Evolutionary conservation across 2,888 invertebrate genomes (phyloP), one percentile per base, ranked within the genome.

Genomic region (Empis stercorea): DNA sequence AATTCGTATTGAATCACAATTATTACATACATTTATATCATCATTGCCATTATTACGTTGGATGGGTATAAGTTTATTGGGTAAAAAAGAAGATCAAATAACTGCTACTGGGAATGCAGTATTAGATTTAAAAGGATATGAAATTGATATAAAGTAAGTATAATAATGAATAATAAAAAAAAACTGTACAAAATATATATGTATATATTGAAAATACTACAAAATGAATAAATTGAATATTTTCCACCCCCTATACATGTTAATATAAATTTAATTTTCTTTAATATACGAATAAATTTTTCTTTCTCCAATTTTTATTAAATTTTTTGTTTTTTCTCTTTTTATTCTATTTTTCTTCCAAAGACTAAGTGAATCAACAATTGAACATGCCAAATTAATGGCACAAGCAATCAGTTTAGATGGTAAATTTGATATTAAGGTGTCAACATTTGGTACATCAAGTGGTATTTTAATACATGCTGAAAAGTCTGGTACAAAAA

Each of bases 101-200:
- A 54, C 57, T 9, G 56, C 58, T 3, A 62, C 58, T 47, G 61
- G 61, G 13, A 62, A 59, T 50, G 58, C 61, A 20, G 59, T 62
- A 11, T 40, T 59, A 30, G 60, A 62, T 51, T 52, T 62, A 34
- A 60, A 60, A 47, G 60, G 61, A 39, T 56, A 55, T 45, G 61
- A 62, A 57, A 62, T 62, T 48, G 61, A 62, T 55, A 60, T 62
- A 48, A 60, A 61, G 61, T 62, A 51, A 56, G 58, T 54, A 45
- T 30, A 40, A 20, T 30, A 34, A 44, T n/a, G 10, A 39, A 30
- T 11, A 13, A 13, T 13, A 16, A 17, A 37, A 38, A 2, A 36
- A 36, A 15, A 20, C 3, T 20, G 20, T 4, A 20, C 4, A 20
- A 20, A 32, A 13, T 5, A 5, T 9, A 5, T 4, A 13, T 10